A percentile compares a stretch with the other conserved stretches of the same genome.
phyloP scores from a whole-genome alignment of 2,888 invertebrate species.

The Rhagonycha lutea region DNA sequence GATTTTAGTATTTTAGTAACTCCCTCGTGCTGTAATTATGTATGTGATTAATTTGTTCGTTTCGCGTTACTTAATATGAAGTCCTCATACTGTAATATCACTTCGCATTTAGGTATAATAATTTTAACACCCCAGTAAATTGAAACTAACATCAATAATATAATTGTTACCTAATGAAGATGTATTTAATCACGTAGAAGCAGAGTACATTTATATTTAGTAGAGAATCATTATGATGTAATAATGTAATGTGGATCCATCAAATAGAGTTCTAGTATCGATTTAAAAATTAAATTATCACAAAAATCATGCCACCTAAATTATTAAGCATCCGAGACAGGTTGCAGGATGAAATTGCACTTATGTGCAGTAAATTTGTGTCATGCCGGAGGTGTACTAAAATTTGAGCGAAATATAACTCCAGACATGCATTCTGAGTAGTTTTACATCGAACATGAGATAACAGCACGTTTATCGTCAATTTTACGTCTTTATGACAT shows the following conservation, averaged over 20 bases:
- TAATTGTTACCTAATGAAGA: not conserved
- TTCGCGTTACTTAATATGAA: not conserved
- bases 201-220: not conserved
- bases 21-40: no score
- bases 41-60: not conserved
- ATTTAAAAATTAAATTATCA: not conserved
- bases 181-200: not conserved
- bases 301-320: not conserved
- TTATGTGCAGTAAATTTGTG: conserved; percentile 12
- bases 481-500: conserved; percentile 22
- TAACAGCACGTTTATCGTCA: conserved; percentile 25
- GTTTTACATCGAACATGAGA: conserved; percentile 23
- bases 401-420: conserved; percentile 25
- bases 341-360: conserved; percentile 12
- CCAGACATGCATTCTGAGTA: conserved; percentile 19
- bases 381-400: conserved; percentile 23
- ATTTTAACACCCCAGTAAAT: not conserved
- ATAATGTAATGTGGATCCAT: not conserved
- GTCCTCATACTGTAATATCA: not conserved
- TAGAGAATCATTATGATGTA: not conserved
- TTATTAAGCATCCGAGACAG: not conserved
- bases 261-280: not conserved
- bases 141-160: not conserved
- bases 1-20: not conserved
- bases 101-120: not conserved